Conservation (phyloP, 2,797 vertebrate species). For the Acropternis orthonyx region DNA sequence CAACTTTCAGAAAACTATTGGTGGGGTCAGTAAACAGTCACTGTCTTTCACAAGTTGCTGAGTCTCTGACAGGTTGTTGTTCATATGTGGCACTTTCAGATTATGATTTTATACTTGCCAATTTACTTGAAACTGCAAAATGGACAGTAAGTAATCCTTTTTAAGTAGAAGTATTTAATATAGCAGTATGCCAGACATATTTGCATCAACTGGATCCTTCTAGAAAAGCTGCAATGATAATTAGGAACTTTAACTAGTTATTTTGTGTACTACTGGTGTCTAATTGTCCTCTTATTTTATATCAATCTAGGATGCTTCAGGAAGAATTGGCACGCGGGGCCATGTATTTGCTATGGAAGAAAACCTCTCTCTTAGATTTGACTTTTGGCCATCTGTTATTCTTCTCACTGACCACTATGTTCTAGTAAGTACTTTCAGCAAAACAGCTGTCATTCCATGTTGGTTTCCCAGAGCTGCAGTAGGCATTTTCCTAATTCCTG, state of each 20-base stretch:
- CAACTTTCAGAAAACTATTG: neutral
- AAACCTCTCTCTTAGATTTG: conserved; percentile 82
- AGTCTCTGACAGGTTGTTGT: neutral
- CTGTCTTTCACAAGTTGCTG: neutral
- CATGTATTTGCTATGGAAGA: conserved; percentile 89
- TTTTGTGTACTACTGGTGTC: neutral
- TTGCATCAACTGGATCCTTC: neutral
- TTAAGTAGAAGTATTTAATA: neutral
- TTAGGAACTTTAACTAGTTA: neutral
- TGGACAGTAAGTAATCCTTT: neutral
- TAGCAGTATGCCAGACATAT: neutral
- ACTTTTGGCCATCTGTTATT: conserved; percentile 87
- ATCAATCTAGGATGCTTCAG: conserved; percentile 83
- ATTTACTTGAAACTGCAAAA: neutral
- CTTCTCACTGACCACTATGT: conserved; percentile 90
- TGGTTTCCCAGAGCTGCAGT: neutral
- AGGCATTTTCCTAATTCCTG: neutral
- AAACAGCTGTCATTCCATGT: neutral
- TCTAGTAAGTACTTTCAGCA: conserved; percentile 77
- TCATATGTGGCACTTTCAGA: neutral
- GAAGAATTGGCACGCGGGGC: conserved; percentile 75
- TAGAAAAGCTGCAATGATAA: neutral
- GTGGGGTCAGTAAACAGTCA: neutral
- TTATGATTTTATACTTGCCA: neutral
- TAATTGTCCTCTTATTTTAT: conserved; percentile 4